Base-by-base conservation (phyloP, 2,888 invertebrate species). In the Cryptus armator region DNA sequence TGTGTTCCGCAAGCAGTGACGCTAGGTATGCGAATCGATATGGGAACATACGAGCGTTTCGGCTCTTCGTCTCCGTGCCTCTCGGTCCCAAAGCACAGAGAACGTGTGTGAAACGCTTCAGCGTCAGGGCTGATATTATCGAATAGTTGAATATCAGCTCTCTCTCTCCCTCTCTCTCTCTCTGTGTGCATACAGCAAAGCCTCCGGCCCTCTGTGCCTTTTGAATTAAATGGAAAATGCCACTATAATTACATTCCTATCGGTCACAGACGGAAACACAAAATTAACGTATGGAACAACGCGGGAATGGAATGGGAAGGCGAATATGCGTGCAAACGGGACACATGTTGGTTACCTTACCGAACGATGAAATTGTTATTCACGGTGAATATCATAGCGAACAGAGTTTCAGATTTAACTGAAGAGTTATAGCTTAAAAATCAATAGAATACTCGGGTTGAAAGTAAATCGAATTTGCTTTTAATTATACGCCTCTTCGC, bases 181-280 rank as follows among this genome's bases (percentile, higher is more conserved):
- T 7, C 7, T 9, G 37, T 7, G 32, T 43, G 59, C 46, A 7
- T 24, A 32, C 68, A 37, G 70, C 46, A 48, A 68, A 64, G 51
- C 66, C 32, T 32, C 16, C 66, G 29, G 16, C 6, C 37, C 44
- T 37, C 43, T 44, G 59, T 3, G 68, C 74, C 56, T 82, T 77
- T 67, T 62, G 56, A 67, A 77, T 77, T 82, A 77, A 82, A 77
- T 72, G 56, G 71, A 77, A 78, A 83, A 83, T 83, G 62, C 72
- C 77, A 67, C 48, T 83, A 68, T 83, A 83, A 83, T 83, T 83
- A 83, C 72, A 83, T 83, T 83, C 82, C 77, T 68, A 83, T 83
- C 37, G 72, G 56, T 67, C 46, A 48, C 64, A 71, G 76, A 37
- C 16, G 44, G 51, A 64, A 43, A 64, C 74, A 59, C 32, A 53